These are phyloP conservation scores for Protosalanx chinensis DNA, from an alignment of 2,797 vertebrate species.

Conservation along the genomic window DNA sequence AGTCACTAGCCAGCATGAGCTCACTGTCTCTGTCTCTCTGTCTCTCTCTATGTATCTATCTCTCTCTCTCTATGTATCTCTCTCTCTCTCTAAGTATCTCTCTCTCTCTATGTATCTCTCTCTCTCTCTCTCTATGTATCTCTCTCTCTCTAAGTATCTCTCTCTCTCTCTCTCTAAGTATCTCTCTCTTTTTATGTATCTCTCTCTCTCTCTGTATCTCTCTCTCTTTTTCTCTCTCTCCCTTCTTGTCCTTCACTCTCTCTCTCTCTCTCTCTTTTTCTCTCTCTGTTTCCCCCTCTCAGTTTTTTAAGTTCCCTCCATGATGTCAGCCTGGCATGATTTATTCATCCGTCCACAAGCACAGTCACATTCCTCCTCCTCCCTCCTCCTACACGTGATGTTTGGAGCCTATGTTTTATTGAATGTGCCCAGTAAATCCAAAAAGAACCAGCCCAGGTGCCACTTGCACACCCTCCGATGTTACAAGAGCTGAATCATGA, in stretches of 20 bases:
- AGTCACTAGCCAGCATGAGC: background rate
- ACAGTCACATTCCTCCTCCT: constrained; percentile 2
- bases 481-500: background rate
- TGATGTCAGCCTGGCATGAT: background rate
- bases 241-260: too few relatives aligned
- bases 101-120: background rate
- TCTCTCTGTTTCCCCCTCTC: background rate
- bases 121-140: background rate
- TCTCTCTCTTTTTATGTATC: too few relatives aligned
- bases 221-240: too few relatives aligned
- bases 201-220: too few relatives aligned
- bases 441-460: background rate
- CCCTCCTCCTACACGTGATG: background rate
- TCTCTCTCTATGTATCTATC: background rate
- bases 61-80: background rate
- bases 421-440: background rate
- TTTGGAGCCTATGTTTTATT: constrained; percentile 8
- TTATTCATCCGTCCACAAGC: constrained; percentile 4
- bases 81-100: background rate
- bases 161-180: too few relatives aligned
- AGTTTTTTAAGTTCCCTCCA: background rate
- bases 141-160: too few relatives aligned
- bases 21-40: background rate
- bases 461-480: background rate
- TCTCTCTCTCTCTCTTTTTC: too few relatives aligned